phyloP scores from a whole-genome alignment of 2,888 invertebrate genomes.

The Chaetogeoica ovagalla region DNA sequence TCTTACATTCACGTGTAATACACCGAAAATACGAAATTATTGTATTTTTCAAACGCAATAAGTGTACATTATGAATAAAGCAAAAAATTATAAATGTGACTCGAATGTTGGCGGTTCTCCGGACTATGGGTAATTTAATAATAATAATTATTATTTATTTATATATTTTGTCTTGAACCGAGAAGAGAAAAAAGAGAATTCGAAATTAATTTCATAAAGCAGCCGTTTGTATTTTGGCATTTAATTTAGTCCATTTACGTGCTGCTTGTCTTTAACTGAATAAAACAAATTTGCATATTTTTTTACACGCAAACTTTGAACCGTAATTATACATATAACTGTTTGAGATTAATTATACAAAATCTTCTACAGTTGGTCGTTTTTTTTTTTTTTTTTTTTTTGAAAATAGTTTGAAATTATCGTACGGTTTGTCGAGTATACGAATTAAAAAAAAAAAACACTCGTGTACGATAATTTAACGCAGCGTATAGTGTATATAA shows the following conservation, averaged over 20 bases:
- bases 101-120: background rate
- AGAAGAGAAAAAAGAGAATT: constrained; percentile 1
- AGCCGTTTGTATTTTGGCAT: constrained; percentile 13
- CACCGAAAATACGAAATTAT: background rate
- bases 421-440: no score
- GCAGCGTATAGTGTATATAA: no score
- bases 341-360: no score
- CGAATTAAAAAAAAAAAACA: no score
- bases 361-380: no score
- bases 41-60: background rate
- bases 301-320: background rate
- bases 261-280: constrained; percentile 7
- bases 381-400: no score
- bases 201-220: constrained; percentile 18
- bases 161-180: background rate
- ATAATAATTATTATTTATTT: constrained; percentile 32
- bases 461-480: no score
- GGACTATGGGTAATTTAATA: background rate
- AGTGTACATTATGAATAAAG: background rate
- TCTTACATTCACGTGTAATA: background rate
- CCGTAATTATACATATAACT: no score
- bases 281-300: background rate
- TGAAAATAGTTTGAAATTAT: no score
- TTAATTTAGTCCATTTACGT: constrained; percentile 1
- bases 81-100: constrained; percentile 9